Evolutionary conservation across 2,113 vertebrate species (phyloP).

Genomic region (Brachyhypopomus gauderio): DNA sequence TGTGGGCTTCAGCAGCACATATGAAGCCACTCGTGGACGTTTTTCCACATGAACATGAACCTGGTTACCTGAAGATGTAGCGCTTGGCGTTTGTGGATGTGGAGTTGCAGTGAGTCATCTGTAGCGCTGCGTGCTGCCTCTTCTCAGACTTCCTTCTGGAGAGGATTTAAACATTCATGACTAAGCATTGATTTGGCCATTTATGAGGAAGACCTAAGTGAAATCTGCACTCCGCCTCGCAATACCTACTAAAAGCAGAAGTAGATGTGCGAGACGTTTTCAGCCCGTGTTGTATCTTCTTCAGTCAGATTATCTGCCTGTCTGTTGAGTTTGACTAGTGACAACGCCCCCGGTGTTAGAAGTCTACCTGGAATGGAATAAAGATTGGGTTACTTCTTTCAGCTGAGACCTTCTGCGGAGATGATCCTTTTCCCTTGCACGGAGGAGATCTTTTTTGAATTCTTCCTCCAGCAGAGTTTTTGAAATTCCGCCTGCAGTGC

Average conservation of each 20-base stretch:
- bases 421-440: slow-evolving; percentile 3
- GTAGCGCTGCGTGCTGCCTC: neutral
- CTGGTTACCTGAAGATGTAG: neutral
- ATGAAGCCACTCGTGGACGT: neutral
- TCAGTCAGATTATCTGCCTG: neutral
- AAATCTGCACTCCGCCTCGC: neutral
- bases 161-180: slow-evolving; percentile 2
- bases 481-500: neutral
- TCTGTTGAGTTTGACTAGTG: neutral
- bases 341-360: neutral
- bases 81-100: neutral
- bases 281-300: neutral
- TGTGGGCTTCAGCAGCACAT: neutral
- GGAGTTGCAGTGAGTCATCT: neutral
- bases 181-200: neutral
- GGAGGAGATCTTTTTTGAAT: neutral
- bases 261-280: neutral
- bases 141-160: neutral
- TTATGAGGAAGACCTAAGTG: neutral
- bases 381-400: neutral
- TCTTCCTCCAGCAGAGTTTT: neutral
- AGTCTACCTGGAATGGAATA: neutral
- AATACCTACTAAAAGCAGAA: neutral
- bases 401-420: neutral
- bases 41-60: neutral